These are phyloP conservation scores for Solenodon paradoxus DNA, from an alignment of 2,113 vertebrate species.

Conservation along the genomic window DNA sequence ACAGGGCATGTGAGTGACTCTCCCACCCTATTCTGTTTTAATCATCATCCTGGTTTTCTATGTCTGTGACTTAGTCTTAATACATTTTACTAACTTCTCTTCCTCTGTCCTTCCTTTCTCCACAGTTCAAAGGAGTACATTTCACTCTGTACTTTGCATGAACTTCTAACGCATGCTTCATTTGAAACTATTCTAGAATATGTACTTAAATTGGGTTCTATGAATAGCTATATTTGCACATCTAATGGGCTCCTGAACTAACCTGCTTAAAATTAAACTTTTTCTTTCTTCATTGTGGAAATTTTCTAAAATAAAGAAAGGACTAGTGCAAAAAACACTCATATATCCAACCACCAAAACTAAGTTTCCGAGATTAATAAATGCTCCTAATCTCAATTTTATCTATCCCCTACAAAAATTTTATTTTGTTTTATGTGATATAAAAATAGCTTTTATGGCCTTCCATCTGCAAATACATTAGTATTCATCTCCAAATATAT, in stretches of 20 bases:
- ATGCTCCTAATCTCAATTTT: neutral
- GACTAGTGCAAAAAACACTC: neutral
- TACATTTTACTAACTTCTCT: neutral
- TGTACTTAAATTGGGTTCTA: neutral
- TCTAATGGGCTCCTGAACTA: neutral
- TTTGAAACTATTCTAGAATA: neutral
- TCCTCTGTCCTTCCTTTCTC: neutral
- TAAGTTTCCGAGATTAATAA: neutral
- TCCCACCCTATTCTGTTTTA: neutral
- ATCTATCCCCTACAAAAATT: neutral
- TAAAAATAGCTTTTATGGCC: neutral
- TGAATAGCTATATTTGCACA: neutral
- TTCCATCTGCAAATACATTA: neutral
- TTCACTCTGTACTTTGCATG: neutral
- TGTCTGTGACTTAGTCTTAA: neutral
- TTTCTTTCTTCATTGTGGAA: neutral
- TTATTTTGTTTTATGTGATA: neutral
- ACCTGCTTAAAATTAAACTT: neutral
- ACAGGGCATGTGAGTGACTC: neutral
- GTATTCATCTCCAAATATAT: neutral
- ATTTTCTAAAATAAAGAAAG: neutral
- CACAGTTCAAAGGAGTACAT: neutral
- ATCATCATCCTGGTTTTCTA: neutral
- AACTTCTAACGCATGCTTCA: neutral
- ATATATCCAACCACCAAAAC: neutral